phyloP scores from a whole-genome alignment of 2,797 vertebrate genomes.

The Melanotaenia boesemani region DNA sequence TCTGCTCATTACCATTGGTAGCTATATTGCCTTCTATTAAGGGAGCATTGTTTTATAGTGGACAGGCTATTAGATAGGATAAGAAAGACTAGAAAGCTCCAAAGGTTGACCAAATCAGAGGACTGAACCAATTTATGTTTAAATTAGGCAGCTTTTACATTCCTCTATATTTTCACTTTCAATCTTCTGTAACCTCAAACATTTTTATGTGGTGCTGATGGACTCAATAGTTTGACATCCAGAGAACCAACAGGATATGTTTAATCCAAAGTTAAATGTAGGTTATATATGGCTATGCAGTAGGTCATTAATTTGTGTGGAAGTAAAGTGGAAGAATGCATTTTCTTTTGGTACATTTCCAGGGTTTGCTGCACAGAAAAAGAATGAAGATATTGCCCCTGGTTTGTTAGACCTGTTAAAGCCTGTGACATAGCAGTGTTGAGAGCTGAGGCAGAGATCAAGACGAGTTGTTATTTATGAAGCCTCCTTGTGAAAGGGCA shows the following conservation, averaged over 20 bases:
- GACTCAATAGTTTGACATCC: neutral
- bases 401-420: slow-evolving; percentile 32
- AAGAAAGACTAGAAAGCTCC: neutral
- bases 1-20: neutral
- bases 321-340: slow-evolving; percentile 14
- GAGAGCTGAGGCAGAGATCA: slow-evolving; percentile 43
- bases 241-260: slow-evolving; percentile 33
- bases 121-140: neutral
- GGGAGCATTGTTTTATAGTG: too few species aligned
- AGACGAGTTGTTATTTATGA: slow-evolving; percentile 63
- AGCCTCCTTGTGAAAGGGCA: slow-evolving; percentile 69
- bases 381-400: slow-evolving; percentile 35
- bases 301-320: slow-evolving; percentile 10
- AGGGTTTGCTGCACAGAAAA: slow-evolving; percentile 8
- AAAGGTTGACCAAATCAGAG: neutral
- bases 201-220: neutral
- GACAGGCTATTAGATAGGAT: neutral
- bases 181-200: neutral
- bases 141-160: neutral
- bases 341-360: slow-evolving; percentile 46
- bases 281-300: slow-evolving; percentile 26
- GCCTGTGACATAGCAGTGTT: slow-evolving; percentile 16
- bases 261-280: slow-evolving; percentile 49
- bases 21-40: neutral
- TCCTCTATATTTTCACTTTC: neutral